Conservation (phyloP, 2,888 invertebrate species). For the Drosophila crucigera region DNA sequence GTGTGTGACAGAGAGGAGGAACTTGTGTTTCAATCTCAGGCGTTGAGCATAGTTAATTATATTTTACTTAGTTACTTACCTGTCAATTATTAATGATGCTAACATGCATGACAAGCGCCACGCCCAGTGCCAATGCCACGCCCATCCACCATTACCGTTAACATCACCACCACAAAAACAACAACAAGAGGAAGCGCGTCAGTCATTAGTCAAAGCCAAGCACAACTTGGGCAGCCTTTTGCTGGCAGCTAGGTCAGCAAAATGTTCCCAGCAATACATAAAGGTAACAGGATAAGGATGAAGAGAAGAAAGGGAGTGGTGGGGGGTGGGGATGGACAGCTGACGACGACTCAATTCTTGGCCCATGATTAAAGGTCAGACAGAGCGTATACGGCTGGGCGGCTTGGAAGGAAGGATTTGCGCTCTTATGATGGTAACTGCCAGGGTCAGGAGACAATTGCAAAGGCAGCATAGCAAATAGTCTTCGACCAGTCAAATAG, state of each 20-base stretch:
- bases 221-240: slow-evolving; percentile 25
- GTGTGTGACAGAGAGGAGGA: not conserved
- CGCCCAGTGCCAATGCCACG: slow-evolving; percentile 4
- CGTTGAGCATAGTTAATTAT: slow-evolving; percentile 57
- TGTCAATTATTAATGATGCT: slow-evolving; percentile 69
- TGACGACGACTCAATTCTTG: not conserved
- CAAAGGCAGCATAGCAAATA: slow-evolving; percentile 43
- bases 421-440: slow-evolving; percentile 30
- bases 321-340: too few species aligned
- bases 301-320: too few species aligned
- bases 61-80: slow-evolving; percentile 61
- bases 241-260: slow-evolving; percentile 40
- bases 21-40: slow-evolving; percentile 37
- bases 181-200: slow-evolving; percentile 16
- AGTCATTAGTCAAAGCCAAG: slow-evolving; percentile 65
- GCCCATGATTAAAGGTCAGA: slow-evolving; percentile 22
- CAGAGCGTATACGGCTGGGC: slow-evolving; percentile 17
- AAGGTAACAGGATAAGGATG: not conserved
- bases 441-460: slow-evolving; percentile 42
- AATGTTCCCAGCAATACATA: slow-evolving; percentile 24
- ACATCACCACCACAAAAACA: not conserved
- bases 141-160: slow-evolving; percentile 3
- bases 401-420: slow-evolving; percentile 7
- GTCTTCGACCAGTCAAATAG: slow-evolving; percentile 2
- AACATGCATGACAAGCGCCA: slow-evolving; percentile 42